phyloP scores from a whole-genome alignment of 2,888 invertebrate genomes.

The Chloroclystis v-ata region DNA sequence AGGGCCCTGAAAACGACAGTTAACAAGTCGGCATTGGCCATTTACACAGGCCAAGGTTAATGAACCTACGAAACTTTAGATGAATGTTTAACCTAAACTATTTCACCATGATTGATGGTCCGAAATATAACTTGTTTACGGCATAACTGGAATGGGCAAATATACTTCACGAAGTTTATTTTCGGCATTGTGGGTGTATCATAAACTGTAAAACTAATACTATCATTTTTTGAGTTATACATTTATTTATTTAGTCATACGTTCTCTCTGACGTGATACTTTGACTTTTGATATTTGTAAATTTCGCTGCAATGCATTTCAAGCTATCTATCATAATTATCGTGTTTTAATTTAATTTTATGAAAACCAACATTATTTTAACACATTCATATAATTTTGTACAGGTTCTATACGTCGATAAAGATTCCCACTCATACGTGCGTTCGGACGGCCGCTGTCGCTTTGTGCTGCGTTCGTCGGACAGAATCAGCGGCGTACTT shows the following conservation, averaged over 20 bases:
- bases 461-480: slow-evolving; percentile 85
- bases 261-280: no score
- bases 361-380: background rate
- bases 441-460: slow-evolving; percentile 86
- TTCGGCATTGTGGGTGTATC: no score
- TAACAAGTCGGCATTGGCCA: no score
- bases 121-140: slow-evolving; percentile 26
- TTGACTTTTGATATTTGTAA: no score
- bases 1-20: no score
- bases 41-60: slow-evolving; percentile 13
- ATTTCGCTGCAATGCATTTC: no score
- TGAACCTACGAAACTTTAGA: slow-evolving; percentile 20
- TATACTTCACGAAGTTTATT: slow-evolving; percentile 1
- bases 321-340: background rate
- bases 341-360: background rate
- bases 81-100: slow-evolving; percentile 24
- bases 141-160: slow-evolving; percentile 22
- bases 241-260: no score
- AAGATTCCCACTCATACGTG: slow-evolving; percentile 85
- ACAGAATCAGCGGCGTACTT: slow-evolving; percentile 84
- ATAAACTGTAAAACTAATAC: no score
- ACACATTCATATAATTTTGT: no score
- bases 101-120: slow-evolving; percentile 28
- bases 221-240: no score
- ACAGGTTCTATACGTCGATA: slow-evolving; percentile 85